Conservation (phyloP, 2,888 invertebrate genomes). For the Synergus laeviventris region DNA sequence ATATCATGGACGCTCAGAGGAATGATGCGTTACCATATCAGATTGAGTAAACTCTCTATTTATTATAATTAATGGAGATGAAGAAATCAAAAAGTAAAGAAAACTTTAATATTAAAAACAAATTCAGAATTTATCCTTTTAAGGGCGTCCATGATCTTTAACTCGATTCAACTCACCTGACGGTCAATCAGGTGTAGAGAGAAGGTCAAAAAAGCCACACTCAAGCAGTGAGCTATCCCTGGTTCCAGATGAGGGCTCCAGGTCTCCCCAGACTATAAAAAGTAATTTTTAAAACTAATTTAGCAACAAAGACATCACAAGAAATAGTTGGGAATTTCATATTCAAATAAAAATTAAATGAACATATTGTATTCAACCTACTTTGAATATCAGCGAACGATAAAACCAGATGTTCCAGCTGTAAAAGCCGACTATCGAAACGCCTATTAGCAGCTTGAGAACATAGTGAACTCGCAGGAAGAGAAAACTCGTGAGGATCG, state of each 20-base stretch:
- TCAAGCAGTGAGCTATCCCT: constrained; percentile 84
- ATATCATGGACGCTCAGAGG: constrained; percentile 16
- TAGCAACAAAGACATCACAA: too few species aligned
- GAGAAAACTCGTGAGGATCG: constrained; percentile 84
- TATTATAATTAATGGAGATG: too few species aligned
- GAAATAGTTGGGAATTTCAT: too few species aligned
- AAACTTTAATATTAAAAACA: constrained; percentile 5
- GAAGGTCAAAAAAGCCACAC: constrained; percentile 84
- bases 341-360: neutral
- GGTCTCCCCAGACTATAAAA: constrained; percentile 80
- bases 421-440: constrained; percentile 82
- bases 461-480: constrained; percentile 91
- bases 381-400: constrained; percentile 78
- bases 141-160: constrained; percentile 33
- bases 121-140: neutral
- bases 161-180: constrained; percentile 78
- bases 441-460: constrained; percentile 86
- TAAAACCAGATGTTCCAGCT: constrained; percentile 83
- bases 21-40: neutral
- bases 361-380: constrained; percentile 61
- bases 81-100: neutral
- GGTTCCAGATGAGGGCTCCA: constrained; percentile 85
- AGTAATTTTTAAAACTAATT: constrained; percentile 9
- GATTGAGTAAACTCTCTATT: neutral
- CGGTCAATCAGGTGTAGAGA: constrained; percentile 91